phyloP scores from a whole-genome alignment of 2,888 invertebrate species.

The Cartodere bifasciata region DNA sequence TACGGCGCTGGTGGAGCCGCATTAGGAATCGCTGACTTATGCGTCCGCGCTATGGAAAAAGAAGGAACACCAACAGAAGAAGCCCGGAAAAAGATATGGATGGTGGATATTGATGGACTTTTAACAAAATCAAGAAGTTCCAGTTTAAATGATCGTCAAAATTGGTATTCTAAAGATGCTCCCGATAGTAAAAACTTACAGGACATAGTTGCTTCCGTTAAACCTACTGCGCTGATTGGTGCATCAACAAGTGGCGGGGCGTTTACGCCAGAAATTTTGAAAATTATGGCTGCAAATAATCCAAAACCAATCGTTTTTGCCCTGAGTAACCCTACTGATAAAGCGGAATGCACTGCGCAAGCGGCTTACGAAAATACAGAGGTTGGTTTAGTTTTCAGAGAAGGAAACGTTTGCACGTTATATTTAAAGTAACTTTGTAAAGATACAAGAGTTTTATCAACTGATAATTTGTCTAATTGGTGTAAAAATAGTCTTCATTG shows the following conservation, averaged over 20 bases:
- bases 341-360: conserved; percentile 97
- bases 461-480: conserved; percentile 1
- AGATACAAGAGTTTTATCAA: background rate
- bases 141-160: conserved; percentile 55
- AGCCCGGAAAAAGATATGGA: conserved; percentile 81
- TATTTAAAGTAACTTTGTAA: background rate
- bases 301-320: conserved; percentile 92
- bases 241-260: conserved; percentile 87
- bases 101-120: conserved; percentile 90
- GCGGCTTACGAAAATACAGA: conserved; percentile 85
- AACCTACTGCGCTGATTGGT: conserved; percentile 41
- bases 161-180: conserved; percentile 62
- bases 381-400: conserved; percentile 36
- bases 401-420: background rate
- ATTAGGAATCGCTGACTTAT: conserved; percentile 56
- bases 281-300: conserved; percentile 76
- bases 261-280: conserved; percentile 77
- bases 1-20: conserved; percentile 65
- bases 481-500: conserved; percentile 4
- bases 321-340: conserved; percentile 93
- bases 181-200: conserved; percentile 37
- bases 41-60: conserved; percentile 77
- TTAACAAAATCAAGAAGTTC: conserved; percentile 62
- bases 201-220: background rate
- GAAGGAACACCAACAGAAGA: conserved; percentile 42